Evolutionary conservation across 2,797 vertebrate species (phyloP).

Genomic region (Schizopygopsis pylzovi): DNA sequence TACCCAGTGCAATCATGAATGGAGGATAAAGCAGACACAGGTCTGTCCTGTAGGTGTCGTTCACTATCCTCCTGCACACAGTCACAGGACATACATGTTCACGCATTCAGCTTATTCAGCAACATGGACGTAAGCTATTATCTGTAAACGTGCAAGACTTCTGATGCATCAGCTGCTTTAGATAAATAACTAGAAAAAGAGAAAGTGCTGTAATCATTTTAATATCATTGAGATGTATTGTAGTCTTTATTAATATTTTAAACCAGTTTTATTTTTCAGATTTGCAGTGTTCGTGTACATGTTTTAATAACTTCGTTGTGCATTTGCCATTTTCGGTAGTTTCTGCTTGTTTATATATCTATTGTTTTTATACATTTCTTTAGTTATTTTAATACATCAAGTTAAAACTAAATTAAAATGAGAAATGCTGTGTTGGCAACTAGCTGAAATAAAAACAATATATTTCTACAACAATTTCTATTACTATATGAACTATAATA

Average conservation of each 20-base stretch:
- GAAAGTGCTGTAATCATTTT: background rate
- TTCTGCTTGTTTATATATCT: background rate
- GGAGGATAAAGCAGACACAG: constrained; percentile 98
- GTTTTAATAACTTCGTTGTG: background rate
- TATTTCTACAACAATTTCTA: too few species aligned
- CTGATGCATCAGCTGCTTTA: too few species aligned
- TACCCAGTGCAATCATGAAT: constrained; percentile 99
- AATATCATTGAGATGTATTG: background rate
- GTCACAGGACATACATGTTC: background rate
- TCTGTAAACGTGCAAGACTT: background rate
- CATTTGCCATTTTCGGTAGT: background rate
- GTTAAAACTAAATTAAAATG: too few species aligned
- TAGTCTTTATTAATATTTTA: background rate
- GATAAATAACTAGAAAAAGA: background rate
- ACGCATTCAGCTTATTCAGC: background rate
- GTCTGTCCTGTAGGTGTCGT: constrained; percentile 98
- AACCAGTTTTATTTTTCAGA: background rate
- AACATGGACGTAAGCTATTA: background rate
- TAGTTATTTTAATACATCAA: too few species aligned
- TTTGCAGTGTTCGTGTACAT: background rate
- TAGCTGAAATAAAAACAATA: too few species aligned
- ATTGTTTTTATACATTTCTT: background rate
- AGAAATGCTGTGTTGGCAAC: too few species aligned
- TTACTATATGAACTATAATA: background rate
- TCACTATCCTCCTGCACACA: constrained; percentile 93